A percentile compares a stretch with the other conserved stretches of the same genome.
phyloP scores from a whole-genome alignment of 2,113 vertebrate genomes.

The Laticauda laticaudata region DNA sequence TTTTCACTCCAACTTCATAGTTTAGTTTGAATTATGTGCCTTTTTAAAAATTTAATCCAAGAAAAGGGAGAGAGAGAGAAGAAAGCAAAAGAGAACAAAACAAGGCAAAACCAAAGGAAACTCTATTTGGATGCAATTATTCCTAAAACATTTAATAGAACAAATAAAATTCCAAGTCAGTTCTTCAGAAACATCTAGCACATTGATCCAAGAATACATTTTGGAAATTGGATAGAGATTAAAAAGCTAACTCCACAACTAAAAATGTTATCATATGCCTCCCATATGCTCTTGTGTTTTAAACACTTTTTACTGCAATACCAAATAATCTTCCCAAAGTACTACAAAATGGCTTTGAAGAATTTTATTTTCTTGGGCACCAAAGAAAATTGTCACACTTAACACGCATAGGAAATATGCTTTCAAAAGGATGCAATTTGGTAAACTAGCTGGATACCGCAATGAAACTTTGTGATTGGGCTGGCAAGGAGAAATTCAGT shows the following conservation, averaged over 20 bases:
- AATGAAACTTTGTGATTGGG: too few species aligned
- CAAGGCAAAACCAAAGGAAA: not conserved
- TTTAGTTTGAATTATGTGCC: not conserved
- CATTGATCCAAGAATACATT: not conserved
- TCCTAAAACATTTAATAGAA: not conserved
- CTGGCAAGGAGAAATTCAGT: too few species aligned
- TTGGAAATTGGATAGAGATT: slow-evolving; percentile 9
- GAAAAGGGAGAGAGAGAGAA: not conserved
- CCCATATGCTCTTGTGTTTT: not conserved
- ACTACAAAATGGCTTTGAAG: not conserved
- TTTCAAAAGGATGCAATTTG: slow-evolving; percentile 8
- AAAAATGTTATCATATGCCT: not conserved
- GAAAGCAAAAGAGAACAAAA: not conserved
- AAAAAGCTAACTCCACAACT: not conserved
- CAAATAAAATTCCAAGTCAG: not conserved
- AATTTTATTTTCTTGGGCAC: not conserved
- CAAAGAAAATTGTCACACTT: not conserved
- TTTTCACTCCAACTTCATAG: not conserved
- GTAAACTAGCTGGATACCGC: not conserved
- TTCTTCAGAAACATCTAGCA: not conserved
- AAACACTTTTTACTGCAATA: not conserved
- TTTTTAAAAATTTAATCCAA: not conserved
- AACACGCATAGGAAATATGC: not conserved
- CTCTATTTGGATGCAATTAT: not conserved
- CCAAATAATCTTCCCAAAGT: not conserved